Evolutionary conservation across 2,888 invertebrate species (phyloP).

Genomic region (Digitonthophagus gazella): DNA sequence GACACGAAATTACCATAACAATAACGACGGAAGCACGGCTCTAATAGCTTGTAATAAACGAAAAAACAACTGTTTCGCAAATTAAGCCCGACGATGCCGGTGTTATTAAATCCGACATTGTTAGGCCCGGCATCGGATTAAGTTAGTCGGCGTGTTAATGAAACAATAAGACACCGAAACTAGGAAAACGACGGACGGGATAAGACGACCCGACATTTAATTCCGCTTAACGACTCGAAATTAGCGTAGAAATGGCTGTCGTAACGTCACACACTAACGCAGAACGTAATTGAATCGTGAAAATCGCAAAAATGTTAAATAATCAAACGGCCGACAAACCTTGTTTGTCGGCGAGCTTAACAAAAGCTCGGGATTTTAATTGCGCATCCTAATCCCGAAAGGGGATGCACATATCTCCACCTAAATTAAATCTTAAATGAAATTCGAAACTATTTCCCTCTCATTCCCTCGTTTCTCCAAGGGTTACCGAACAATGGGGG

Average conservation of each 20-base stretch:
- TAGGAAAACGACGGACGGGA: constrained; percentile 18
- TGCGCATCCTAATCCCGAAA: constrained; percentile 42
- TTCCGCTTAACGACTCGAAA: constrained; percentile 29
- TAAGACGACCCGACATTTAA: constrained; percentile 30
- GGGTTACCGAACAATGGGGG: not conserved
- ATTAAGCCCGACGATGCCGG: constrained; percentile 9
- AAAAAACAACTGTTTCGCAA: constrained; percentile 14
- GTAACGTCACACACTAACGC: not conserved
- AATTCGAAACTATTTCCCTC: constrained; percentile 49
- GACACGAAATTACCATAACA: constrained; percentile 1
- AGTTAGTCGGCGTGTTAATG: constrained; percentile 28
- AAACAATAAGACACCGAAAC: constrained; percentile 28
- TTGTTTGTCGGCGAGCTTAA: constrained; percentile 49
- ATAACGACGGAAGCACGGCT: not conserved
- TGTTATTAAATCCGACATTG: constrained; percentile 18
- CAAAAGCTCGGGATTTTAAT: constrained; percentile 48
- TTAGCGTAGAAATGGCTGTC: constrained; percentile 37
- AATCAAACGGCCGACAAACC: constrained; percentile 38
- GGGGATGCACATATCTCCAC: constrained; percentile 48
- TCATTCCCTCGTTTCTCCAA: constrained; percentile 31
- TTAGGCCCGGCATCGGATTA: not conserved
- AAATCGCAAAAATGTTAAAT: constrained; percentile 42
- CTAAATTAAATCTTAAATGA: constrained; percentile 54
- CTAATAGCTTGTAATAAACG: not conserved
- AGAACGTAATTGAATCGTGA: too few relatives aligned